Percentiles rank a stretch among this genome's conserved stretches.
Evolutionary conservation across 2,888 invertebrate genomes (phyloP).

Genomic region (Drosophila subquinaria): DNA sequence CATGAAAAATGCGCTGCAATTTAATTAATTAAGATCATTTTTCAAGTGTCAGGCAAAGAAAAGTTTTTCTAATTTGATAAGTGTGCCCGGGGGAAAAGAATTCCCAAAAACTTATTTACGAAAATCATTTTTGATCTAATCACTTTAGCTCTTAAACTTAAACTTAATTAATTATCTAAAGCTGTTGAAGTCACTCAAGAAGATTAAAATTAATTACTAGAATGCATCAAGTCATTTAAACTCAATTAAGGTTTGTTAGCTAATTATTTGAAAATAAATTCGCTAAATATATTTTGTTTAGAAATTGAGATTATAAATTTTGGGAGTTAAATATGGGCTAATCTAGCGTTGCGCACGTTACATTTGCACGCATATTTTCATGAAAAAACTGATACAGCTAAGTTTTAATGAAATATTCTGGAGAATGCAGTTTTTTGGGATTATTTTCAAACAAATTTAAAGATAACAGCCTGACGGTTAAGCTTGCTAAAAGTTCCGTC

Average conservation of each 20-base stretch:
- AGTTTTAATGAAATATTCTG: too few relatives aligned
- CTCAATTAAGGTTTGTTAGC: background rate
- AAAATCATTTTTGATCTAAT: slow-evolving; percentile 10
- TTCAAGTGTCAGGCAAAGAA: slow-evolving; percentile 8
- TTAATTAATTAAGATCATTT: slow-evolving; percentile 45
- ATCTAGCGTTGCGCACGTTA: too few relatives aligned
- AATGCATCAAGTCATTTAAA: slow-evolving; percentile 2
- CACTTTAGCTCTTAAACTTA: slow-evolving; percentile 6
- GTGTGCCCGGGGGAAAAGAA: slow-evolving; percentile 13
- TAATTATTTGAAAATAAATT: background rate
- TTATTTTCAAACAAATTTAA: too few relatives aligned
- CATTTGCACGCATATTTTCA: too few relatives aligned
- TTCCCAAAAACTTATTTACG: slow-evolving; percentile 11
- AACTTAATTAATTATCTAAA: background rate
- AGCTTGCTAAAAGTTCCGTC: too few relatives aligned
- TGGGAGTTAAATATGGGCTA: too few relatives aligned
- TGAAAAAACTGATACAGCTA: too few relatives aligned
- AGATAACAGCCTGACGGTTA: too few relatives aligned
- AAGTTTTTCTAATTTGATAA: slow-evolving; percentile 46
- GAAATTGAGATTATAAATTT: background rate
- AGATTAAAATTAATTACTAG: background rate
- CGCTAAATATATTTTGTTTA: background rate
- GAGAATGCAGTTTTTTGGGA: too few relatives aligned
- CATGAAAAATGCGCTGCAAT: slow-evolving; percentile 17
- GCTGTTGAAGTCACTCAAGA: background rate